phyloP scores from a whole-genome alignment of 1,140 invertebrate genomes.

The Zaprionus inermis region DNA sequence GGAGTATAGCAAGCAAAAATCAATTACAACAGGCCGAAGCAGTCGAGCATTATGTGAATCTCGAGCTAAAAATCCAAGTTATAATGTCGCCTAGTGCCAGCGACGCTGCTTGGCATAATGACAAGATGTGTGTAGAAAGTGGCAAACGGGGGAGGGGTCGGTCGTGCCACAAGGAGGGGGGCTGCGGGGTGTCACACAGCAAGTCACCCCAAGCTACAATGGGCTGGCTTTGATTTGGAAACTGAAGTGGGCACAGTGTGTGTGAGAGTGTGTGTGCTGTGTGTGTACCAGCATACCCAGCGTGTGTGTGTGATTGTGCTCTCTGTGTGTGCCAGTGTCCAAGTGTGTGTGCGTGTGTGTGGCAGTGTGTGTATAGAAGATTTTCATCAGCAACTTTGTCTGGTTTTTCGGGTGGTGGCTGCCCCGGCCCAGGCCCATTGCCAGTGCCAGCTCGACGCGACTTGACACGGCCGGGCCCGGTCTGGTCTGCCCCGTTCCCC shows the following conservation, averaged over 20 bases:
- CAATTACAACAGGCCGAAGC: slow-evolving; percentile 54
- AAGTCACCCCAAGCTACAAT: slow-evolving; percentile 61
- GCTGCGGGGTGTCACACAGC: slow-evolving; percentile 11
- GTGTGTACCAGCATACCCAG: too few relatives aligned
- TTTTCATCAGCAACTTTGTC: slow-evolving; percentile 74
- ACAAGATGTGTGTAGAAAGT: slow-evolving; percentile 29
- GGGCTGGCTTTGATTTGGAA: slow-evolving; percentile 69
- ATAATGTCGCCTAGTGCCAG: slow-evolving; percentile 42
- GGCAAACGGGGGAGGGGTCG: background rate
- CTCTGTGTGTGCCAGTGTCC: background rate
- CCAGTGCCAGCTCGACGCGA: slow-evolving; percentile 1
- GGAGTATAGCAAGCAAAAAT: slow-evolving; percentile 64
- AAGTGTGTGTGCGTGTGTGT: slow-evolving; percentile 14
- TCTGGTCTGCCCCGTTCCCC: background rate
- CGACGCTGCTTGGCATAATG: slow-evolving; percentile 57
- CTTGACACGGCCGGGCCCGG: slow-evolving; percentile 1
- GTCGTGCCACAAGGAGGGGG: too few relatives aligned
- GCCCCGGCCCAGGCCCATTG: slow-evolving; percentile 26
- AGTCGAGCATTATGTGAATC: slow-evolving; percentile 65
- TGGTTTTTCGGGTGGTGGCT: slow-evolving; percentile 75
- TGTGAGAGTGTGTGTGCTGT: slow-evolving; percentile 10
- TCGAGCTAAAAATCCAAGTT: slow-evolving; percentile 65
- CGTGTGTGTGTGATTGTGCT: background rate
- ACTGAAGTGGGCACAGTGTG: slow-evolving; percentile 65
- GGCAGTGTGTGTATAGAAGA: slow-evolving; percentile 59